Base-by-base conservation (phyloP, 2,888 invertebrate species). In the Corbicula japonica region DNA sequence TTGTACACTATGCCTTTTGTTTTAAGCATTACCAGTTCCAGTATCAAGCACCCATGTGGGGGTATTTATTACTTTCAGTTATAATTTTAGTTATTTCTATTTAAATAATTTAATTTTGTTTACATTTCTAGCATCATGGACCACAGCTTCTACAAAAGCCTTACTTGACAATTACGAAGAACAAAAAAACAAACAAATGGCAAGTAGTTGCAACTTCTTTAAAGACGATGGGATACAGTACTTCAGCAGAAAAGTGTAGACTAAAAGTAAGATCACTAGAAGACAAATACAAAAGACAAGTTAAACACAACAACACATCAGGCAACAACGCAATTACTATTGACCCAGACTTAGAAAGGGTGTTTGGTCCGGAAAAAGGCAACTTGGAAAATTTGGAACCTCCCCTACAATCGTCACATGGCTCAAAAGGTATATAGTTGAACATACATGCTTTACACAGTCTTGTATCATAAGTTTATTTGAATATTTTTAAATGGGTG, bases 181-280 rank as follows among this genome's bases (percentile, higher is more conserved):
- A n/a, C n/a, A n/a, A n/a, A n/a, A n/a, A n/a, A n/a, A n/a, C n/a
- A n/a, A n/a, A n/a, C n/a, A n/a, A n/a, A n/a, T n/a, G n/a, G n/a
- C n/a, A n/a, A n/a, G n/a, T n/a, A n/a, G n/a, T n/a, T n/a, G n/a
- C n/a, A n/a, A n/a, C n/a, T n/a, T n/a, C n/a, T n/a, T n/a, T n/a
- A n/a, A n/a, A n/a, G n/a, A n/a, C n/a, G n/a, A n/a, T n/a, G n/a
- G n/a, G n/a, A n/a, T n/a, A n/a, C n/a, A n/a, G n/a, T n/a, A n/a
- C n/a, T n/a, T n/a, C n/a, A n/a, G n/a, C n/a, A n/a, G n/a, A 46
- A 46, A 46, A 46, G 21, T 46, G 46, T 46, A 46, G 46, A 46
- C 21, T 46, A 21, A 46, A 46, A 46, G 46, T 46, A n/a, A 46
- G 46, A 21, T 46, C 18, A n/a, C 46, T 46, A n/a, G 46, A 46